Evolutionary conservation across 2,888 invertebrate species (phyloP).

Genomic region (Lymantria dispar): DNA sequence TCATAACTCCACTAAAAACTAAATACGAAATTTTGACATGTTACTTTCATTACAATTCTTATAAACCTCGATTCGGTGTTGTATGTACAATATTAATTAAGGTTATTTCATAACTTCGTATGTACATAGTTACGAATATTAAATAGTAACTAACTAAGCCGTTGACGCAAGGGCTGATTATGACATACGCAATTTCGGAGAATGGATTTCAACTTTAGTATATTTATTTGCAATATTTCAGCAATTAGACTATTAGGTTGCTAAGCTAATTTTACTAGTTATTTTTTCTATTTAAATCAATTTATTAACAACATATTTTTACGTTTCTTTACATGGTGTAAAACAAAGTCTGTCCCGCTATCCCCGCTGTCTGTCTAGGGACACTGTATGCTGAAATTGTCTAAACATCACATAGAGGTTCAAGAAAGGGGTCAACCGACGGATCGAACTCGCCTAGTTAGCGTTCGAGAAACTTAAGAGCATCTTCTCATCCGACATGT

Average conservation of each 20-base stretch:
- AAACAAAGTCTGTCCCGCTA: too few relatives aligned
- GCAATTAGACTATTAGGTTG: neutral
- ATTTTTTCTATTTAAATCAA: neutral
- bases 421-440: too few relatives aligned
- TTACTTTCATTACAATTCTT: too few relatives aligned
- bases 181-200: neutral
- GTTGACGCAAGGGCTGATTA: constrained; percentile 1
- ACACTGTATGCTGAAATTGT: too few relatives aligned
- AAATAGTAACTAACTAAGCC: neutral
- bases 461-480: too few relatives aligned
- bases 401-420: too few relatives aligned
- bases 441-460: too few relatives aligned
- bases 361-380: too few relatives aligned
- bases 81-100: neutral
- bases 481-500: too few relatives aligned
- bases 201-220: neutral
- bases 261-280: neutral
- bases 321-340: neutral
- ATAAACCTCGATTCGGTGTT: too few relatives aligned
- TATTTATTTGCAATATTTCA: neutral
- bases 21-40: too few relatives aligned
- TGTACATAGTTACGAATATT: neutral
- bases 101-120: neutral
- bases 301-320: neutral
- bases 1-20: too few relatives aligned